A percentile compares a stretch with the other conserved stretches of the same genome.
phyloP scores from a whole-genome alignment of 2,797 vertebrate genomes.

The Thripadectes ignobilis region DNA sequence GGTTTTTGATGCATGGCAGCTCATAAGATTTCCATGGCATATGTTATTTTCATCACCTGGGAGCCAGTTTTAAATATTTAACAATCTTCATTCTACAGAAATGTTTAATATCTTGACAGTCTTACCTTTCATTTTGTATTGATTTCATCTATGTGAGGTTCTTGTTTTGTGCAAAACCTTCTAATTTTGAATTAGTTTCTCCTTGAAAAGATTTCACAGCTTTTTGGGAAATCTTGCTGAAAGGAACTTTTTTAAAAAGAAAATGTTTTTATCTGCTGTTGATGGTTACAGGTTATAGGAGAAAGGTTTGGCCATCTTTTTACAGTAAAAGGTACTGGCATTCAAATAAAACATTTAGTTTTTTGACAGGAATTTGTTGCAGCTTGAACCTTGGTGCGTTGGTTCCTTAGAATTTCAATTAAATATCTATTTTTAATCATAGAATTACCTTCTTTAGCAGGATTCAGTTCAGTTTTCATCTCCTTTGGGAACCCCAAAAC shows the following conservation, averaged over 20 bases:
- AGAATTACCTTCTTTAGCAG: slow-evolving; percentile 51
- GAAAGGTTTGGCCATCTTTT: background rate
- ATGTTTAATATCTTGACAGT: background rate
- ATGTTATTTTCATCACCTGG: background rate
- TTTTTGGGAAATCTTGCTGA: background rate
- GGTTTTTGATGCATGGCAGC: background rate
- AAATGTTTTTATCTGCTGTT: background rate
- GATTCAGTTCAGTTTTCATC: slow-evolving; percentile 73
- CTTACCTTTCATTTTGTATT: background rate
- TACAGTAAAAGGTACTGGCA: background rate
- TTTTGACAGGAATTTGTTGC: background rate
- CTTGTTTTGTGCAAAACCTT: background rate
- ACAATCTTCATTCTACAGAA: background rate
- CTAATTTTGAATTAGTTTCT: background rate
- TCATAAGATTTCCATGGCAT: background rate
- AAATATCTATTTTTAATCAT: background rate
- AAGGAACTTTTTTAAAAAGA: background rate
- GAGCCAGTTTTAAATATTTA: background rate
- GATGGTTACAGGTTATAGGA: background rate
- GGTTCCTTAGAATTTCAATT: background rate
- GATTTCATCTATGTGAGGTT: background rate
- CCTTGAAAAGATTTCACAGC: background rate
- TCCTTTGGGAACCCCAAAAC: slow-evolving; percentile 71
- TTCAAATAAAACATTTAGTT: background rate
- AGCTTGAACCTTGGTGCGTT: background rate